Percentiles rank a stretch among this genome's conserved stretches.
phyloP scores from a whole-genome alignment of 2,113 vertebrate species.

The Lepus americanus region DNA sequence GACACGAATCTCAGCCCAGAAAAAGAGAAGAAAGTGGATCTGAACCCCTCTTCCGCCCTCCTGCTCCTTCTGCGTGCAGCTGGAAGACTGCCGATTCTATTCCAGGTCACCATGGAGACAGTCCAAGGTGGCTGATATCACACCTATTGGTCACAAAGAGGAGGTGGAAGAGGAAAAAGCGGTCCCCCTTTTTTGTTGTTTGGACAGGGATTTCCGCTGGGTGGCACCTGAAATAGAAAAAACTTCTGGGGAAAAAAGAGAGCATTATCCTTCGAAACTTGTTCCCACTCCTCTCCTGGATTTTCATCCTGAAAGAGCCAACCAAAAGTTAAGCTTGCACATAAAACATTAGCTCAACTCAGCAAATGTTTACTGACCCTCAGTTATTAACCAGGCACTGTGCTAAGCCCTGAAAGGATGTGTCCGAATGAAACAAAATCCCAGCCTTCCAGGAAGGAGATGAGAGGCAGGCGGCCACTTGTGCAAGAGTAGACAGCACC shows the following conservation, averaged over 20 bases:
- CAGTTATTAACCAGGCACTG: not conserved
- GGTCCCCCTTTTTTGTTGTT: too few species aligned
- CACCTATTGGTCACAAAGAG: too few species aligned
- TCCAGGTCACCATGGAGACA: not conserved
- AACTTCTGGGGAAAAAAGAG: not conserved
- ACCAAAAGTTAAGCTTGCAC: not conserved
- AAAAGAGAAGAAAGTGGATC: not conserved
- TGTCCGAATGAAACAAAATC: not conserved
- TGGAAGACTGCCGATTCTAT: not conserved
- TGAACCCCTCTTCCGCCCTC: not conserved
- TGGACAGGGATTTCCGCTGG: not conserved
- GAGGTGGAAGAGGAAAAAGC: not conserved
- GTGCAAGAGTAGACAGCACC: not conserved
- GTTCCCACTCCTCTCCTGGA: not conserved
- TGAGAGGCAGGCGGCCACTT: not conserved
- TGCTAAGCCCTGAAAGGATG: not conserved
- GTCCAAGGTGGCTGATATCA: not conserved
- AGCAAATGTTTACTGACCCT: not conserved
- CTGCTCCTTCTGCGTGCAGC: not conserved
- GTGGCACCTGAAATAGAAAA: not conserved
- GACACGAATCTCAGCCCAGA: accelerated
- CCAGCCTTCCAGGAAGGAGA: not conserved
- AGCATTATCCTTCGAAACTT: not conserved
- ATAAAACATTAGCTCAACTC: not conserved
- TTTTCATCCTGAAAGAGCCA: not conserved